Base-by-base conservation (phyloP, 2,888 invertebrate genomes). In the Panopea generosa region DNA sequence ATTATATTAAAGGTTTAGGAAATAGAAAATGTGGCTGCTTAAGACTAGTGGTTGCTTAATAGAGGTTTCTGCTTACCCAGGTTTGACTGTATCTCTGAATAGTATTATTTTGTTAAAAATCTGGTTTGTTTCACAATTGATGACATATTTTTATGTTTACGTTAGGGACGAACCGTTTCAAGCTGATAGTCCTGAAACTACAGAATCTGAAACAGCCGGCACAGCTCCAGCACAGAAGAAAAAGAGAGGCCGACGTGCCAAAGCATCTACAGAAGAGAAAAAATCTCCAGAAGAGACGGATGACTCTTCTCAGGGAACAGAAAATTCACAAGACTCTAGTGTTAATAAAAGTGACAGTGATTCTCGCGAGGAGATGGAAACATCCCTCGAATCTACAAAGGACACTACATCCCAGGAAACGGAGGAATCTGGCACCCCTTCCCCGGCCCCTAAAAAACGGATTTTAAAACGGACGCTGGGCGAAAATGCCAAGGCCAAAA, bases 361-460 rank as follows among this genome's bases (percentile, higher is more conserved):
- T 49, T 65, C 63, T 9, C 59, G 56, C 0, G 75, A 76, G 27
- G 50, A 40, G 6, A 66, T 60, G 26, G 72, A 69, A 7, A 68
- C 65, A 38, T 63, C 61, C 60, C 68, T 75, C 57, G 69, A 72
- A 38, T 38, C 57, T 22, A 9, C 53, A 11, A 49, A 50, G 27
- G 74, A 68, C 38, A 45, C 60, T n/a, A 40, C 40, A 22, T 60
- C 72, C 18, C 62, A 67, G 38, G 74, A 74, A 33, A 61, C 66
- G 33, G 61, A 60, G 22, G 61, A 67, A 20, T 47, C 62, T 3
- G 52, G 16, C 6, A 24, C 40, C 18, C 38, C 73, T 0, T 61
- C 72, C 2, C 70, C 74, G 11, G 72, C 77, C n/a, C 72, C 77
- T 1, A 77, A 77, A 65, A 77, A 75, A 66, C 71, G 69, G 45